These are phyloP conservation scores for Rhea pennata DNA, from an alignment of 2,113 vertebrate genomes.

Conservation along the genomic window DNA sequence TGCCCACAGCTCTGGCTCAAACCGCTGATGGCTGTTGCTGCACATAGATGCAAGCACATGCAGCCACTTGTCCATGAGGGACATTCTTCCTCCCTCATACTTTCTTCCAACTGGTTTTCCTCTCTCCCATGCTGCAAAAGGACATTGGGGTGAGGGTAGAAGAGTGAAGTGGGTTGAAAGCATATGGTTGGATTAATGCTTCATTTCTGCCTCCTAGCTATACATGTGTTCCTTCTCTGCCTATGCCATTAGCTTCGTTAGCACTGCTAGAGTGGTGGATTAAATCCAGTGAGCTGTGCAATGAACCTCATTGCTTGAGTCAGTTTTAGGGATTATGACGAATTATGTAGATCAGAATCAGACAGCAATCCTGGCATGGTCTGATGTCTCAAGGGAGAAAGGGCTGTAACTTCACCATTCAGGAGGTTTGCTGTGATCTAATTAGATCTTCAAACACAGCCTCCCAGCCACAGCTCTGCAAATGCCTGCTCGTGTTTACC, in stretches of 20 bases:
- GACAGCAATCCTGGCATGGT: constrained; percentile 25
- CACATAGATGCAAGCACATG: accelerated
- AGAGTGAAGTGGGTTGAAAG: neutral
- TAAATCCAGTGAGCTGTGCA: constrained; percentile 35
- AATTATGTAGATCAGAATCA: constrained; percentile 66
- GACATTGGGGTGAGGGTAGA: neutral
- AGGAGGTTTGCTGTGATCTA: constrained; percentile 19
- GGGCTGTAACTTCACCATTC: neutral
- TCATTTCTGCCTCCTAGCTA: constrained; percentile 5
- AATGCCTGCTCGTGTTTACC: neutral
- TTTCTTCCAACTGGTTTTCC: neutral
- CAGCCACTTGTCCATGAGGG: accelerated
- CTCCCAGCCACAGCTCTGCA: neutral
- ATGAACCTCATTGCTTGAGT: neutral
- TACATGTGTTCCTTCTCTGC: constrained; percentile 4
- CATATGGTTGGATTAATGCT: neutral
- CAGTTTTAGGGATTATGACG: neutral
- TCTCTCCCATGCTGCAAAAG: neutral
- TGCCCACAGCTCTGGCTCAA: accelerated
- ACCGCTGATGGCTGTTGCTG: neutral
- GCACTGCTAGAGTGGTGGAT: constrained; percentile 20
- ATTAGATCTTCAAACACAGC: neutral
- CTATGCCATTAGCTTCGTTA: neutral
- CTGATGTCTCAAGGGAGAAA: neutral
- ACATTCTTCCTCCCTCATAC: neutral